Percentiles rank a stretch among this genome's conserved stretches.
Evolutionary conservation across 2,113 vertebrate species (phyloP).

Genomic region (Sterrhoptilus dennistouni): DNA sequence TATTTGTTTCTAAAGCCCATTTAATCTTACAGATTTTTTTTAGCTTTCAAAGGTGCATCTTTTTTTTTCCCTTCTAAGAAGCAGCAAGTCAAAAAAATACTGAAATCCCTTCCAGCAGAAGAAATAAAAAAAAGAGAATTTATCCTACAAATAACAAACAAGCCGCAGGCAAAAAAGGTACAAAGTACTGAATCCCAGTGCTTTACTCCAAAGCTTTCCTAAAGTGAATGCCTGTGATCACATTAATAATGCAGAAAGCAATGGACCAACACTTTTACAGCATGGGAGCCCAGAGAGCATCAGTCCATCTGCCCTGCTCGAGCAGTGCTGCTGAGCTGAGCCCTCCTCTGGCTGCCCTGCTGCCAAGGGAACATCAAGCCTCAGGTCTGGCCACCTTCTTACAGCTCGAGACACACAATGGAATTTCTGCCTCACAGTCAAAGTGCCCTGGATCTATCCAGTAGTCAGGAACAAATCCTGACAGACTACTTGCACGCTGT

Average conservation of each 20-base stretch:
- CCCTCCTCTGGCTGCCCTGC: background rate
- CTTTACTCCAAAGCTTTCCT: background rate
- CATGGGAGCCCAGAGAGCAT: background rate
- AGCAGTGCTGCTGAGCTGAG: background rate
- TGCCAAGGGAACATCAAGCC: background rate
- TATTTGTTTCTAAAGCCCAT: background rate
- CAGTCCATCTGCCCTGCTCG: background rate
- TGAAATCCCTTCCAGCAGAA: background rate
- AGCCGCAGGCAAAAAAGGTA: background rate
- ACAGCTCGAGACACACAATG: rapidly evolving
- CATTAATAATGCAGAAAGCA: background rate
- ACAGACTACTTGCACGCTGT: background rate
- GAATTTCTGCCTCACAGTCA: background rate
- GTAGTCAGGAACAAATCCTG: background rate
- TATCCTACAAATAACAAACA: background rate
- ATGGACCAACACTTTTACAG: background rate
- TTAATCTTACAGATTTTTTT: background rate
- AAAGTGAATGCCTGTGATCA: background rate
- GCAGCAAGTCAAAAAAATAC: background rate
- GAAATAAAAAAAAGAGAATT: background rate
- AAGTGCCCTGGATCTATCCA: background rate
- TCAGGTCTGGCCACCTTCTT: background rate
- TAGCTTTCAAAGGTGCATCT: background rate
- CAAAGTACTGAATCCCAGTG: background rate
- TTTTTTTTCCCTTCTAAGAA: background rate